These are phyloP conservation scores for Dryas iulia DNA, from an alignment of 1,140 invertebrate genomes.

Conservation along the genomic window DNA sequence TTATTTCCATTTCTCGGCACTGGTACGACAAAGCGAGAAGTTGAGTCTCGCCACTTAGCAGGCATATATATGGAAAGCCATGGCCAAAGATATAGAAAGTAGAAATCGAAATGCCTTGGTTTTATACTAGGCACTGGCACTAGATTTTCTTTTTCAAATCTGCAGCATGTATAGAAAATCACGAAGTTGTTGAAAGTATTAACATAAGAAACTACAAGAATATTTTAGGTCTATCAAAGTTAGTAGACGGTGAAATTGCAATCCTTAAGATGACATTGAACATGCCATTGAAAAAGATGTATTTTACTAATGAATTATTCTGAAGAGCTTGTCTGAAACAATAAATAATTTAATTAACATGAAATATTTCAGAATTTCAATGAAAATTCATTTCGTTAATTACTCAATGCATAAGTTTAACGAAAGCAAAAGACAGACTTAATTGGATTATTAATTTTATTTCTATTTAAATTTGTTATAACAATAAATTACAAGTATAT, in stretches of 20 bases:
- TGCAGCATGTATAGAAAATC: too few relatives aligned
- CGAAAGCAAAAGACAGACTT: not conserved
- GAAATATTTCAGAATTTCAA: conserved; percentile 1
- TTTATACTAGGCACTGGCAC: too few relatives aligned
- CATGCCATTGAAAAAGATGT: not conserved
- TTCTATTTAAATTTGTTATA: not conserved
- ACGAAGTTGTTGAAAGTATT: too few relatives aligned
- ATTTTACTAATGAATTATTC: not conserved
- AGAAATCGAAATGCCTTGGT: too few relatives aligned
- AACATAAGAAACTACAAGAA: too few relatives aligned
- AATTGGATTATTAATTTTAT: not conserved
- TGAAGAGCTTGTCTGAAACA: not conserved
- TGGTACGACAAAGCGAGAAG: too few relatives aligned
- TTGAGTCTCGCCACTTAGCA: too few relatives aligned
- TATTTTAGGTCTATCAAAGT: too few relatives aligned
- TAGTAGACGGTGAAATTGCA: not conserved
- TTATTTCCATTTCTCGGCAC: too few relatives aligned
- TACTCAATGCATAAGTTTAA: conserved; percentile 2
- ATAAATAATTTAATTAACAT: conserved; percentile 2
- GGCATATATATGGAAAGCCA: too few relatives aligned
- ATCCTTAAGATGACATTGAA: not conserved
- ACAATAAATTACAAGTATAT: not conserved
- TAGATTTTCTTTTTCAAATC: too few relatives aligned
- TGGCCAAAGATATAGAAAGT: too few relatives aligned
- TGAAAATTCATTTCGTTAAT: conserved; percentile 1